A percentile compares a stretch with the other conserved stretches of the same genome.
Conservation (phyloP, 2,113 vertebrate genomes). For the Regulus satrapa region DNA sequence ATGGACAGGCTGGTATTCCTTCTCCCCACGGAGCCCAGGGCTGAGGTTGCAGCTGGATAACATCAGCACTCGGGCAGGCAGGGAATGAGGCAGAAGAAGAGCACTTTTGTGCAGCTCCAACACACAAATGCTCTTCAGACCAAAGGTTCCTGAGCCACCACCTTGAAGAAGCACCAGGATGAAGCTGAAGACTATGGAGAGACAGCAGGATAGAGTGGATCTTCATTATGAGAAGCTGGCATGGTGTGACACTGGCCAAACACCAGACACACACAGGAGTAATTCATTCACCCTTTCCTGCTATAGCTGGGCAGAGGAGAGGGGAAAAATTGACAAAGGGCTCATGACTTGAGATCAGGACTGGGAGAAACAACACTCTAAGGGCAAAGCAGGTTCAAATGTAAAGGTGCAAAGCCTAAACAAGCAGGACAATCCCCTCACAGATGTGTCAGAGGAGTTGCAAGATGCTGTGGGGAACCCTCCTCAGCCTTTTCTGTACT, state of each 20-base stretch:
- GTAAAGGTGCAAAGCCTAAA: background rate
- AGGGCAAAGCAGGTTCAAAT: background rate
- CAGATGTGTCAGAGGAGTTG: rapidly evolving
- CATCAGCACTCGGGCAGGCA: background rate
- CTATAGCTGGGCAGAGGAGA: rapidly evolving
- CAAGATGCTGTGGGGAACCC: background rate
- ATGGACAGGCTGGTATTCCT: background rate
- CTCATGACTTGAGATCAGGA: background rate
- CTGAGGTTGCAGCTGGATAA: background rate
- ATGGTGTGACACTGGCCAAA: background rate
- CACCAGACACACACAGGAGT: background rate
- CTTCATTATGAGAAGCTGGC: rapidly evolving
- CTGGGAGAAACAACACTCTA: background rate
- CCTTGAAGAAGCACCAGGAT: background rate
- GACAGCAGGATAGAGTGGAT: background rate
- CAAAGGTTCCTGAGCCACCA: background rate
- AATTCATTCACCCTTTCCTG: rapidly evolving
- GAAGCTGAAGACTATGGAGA: background rate
- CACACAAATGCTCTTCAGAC: background rate
- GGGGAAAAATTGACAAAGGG: too few species aligned
- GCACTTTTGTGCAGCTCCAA: background rate
- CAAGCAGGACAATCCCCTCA: background rate
- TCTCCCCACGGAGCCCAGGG: background rate
- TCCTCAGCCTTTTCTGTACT: background rate
- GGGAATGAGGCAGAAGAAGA: background rate